Percentiles rank a stretch among this genome's conserved stretches.
Conservation (phyloP, 2,797 vertebrate species). For the Cuculus canorus region DNA sequence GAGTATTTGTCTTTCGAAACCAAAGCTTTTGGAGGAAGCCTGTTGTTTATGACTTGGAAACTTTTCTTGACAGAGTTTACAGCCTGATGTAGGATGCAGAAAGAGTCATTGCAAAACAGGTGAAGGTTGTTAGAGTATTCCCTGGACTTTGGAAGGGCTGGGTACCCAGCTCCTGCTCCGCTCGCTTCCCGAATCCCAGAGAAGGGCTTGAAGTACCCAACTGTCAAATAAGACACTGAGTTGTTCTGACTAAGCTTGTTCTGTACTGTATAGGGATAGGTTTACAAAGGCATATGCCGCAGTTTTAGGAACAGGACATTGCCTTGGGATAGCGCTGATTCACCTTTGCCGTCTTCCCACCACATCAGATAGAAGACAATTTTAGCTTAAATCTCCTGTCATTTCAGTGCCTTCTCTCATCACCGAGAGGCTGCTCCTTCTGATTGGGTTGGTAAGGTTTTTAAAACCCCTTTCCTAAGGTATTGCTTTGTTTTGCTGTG, state of each 20-base stretch:
- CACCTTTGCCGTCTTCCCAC: not conserved
- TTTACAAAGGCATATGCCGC: not conserved
- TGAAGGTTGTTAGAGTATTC: rapidly evolving
- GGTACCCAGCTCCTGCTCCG: not conserved
- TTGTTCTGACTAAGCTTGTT: not conserved
- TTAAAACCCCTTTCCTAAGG: not conserved
- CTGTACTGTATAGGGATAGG: rapidly evolving
- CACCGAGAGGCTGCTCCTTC: not conserved
- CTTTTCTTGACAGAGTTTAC: not conserved
- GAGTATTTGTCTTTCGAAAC: not conserved
- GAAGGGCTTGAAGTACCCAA: not conserved
- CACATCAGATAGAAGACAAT: not conserved
- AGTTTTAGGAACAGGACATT: not conserved
- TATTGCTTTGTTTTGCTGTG: not conserved
- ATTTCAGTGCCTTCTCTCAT: not conserved
- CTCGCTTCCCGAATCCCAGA: rapidly evolving
- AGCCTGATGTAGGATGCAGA: not conserved
- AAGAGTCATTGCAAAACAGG: not conserved
- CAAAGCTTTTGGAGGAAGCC: rapidly evolving
- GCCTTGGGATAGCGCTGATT: not conserved
- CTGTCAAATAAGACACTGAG: no score
- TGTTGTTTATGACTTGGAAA: not conserved
- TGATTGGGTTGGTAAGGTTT: not conserved
- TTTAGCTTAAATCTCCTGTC: not conserved
- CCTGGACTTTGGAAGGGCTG: not conserved